Evolutionary conservation across 2,113 vertebrate species (phyloP), one percentile per base, ranked within the genome.

Genomic region (Leucoraja erinaceus): DNA sequence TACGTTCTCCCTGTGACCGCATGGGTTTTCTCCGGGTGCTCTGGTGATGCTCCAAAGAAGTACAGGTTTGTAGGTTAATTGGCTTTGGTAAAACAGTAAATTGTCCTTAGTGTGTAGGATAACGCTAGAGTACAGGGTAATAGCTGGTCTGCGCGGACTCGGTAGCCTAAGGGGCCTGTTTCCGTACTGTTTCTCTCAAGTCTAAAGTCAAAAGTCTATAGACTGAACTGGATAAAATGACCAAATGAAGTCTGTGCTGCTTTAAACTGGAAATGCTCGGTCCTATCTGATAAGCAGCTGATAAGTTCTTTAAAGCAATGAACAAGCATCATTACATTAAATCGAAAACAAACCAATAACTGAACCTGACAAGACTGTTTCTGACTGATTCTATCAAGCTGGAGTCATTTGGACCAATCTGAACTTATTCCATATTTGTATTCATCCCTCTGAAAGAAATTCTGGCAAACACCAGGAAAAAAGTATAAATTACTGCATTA

Each of bases 261-360:
- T 88, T 70, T 90, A 90, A 70, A 4, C 14, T 16, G 20, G 61
- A 68, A 90, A 18, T 31, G 66, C 88, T 38, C 38, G 38, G 38
- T 47, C 54, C 63, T 2, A n/a, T 90, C 88, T 68, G 86, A n/a
- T n/a, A 90, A 90, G 61, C 86, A 90, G 31, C 28, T 90, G 88
- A 25, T 90, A 16, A 70, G 88, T 22, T 9, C 16, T 47, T 70
- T 61, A 22, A 70, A 25, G 7, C 8, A 70, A 9, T 68, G 88
- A 90, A 12, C 31, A 90, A 68, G 20, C 63, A 31, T n/a, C 20
- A n/a, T 90, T 12, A 22, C 63, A 90, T 33, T 70, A 28, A 70
- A 38, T 90, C n/a, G 18, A 72, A 91, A 72, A 72, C 33, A 68
- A 47, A 54, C 72, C 66, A 72, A 20, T 72, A 25, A 56, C 18